These are phyloP conservation scores for Martes martes DNA, from an alignment of 2,113 vertebrate species.

Conservation along the genomic window DNA sequence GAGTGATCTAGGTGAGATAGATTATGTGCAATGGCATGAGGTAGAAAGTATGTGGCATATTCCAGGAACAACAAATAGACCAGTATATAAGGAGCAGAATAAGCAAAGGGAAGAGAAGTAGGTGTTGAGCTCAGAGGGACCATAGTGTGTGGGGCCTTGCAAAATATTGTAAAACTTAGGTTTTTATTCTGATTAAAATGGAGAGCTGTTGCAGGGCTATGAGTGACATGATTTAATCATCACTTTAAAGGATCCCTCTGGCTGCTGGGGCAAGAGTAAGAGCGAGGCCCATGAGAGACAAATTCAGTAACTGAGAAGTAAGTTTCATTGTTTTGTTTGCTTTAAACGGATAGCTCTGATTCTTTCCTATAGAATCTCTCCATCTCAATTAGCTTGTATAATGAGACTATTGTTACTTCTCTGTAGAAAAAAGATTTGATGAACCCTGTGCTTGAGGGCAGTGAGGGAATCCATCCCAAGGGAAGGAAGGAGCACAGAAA, in stretches of 20 bases:
- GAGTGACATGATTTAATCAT: neutral
- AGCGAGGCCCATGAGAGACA: neutral
- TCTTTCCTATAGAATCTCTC: neutral
- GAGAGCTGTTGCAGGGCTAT: neutral
- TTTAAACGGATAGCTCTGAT: neutral
- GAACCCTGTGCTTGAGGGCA: neutral
- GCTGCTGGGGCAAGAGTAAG: neutral
- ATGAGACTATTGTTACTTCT: neutral
- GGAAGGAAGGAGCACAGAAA: neutral
- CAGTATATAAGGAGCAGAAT: neutral
- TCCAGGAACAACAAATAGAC: neutral
- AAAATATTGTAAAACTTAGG: neutral
- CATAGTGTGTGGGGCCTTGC: fast-evolving
- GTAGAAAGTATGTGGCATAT: neutral
- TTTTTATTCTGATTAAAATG: neutral
- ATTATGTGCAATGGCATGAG: neutral
- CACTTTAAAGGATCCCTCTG: neutral
- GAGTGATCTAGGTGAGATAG: neutral
- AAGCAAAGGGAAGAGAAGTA: neutral
- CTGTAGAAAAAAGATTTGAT: neutral
- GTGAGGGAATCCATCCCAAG: neutral
- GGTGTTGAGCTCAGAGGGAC: neutral
- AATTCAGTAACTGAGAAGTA: neutral
- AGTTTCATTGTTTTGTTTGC: neutral
- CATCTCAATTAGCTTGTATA: neutral